These are phyloP conservation scores for Eupsittula cactorum DNA, from an alignment of 2,113 vertebrate genomes.

Conservation along the genomic window DNA sequence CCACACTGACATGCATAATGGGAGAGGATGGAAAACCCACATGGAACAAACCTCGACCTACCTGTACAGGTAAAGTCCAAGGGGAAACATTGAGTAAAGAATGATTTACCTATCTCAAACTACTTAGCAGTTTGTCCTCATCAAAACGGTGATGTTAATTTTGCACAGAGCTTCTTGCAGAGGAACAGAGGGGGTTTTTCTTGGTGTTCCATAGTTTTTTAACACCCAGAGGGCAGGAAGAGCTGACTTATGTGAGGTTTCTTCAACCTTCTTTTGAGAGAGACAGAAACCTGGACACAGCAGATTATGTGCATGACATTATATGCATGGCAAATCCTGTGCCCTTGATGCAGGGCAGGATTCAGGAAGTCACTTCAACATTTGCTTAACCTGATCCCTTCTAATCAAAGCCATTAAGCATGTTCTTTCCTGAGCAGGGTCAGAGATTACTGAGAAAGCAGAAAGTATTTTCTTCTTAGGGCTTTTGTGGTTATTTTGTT, in stretches of 20 bases:
- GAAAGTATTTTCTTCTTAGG: neutral
- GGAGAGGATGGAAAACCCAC: slow-evolving; percentile 90
- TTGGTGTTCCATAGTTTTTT: accelerated
- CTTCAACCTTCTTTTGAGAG: neutral
- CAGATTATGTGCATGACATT: accelerated
- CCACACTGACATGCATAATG: slow-evolving; percentile 91
- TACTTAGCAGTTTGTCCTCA: accelerated
- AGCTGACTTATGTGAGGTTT: neutral
- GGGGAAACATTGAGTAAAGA: accelerated
- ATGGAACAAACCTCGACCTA: slow-evolving; percentile 91
- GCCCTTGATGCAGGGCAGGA: neutral
- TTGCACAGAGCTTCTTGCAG: neutral
- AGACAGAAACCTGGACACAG: accelerated
- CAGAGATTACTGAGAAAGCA: neutral
- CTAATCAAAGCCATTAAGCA: neutral
- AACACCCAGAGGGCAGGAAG: neutral
- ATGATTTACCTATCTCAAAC: accelerated
- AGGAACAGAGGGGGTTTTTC: neutral
- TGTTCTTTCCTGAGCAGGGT: neutral
- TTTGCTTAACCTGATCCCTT: neutral
- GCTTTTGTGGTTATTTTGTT: neutral
- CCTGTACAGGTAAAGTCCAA: slow-evolving; percentile 84
- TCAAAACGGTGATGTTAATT: no score
- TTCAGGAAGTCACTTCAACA: neutral
- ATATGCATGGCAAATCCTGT: neutral